Conservation (phyloP, 2,888 invertebrate genomes). For the Aproaerema taeniolella region DNA sequence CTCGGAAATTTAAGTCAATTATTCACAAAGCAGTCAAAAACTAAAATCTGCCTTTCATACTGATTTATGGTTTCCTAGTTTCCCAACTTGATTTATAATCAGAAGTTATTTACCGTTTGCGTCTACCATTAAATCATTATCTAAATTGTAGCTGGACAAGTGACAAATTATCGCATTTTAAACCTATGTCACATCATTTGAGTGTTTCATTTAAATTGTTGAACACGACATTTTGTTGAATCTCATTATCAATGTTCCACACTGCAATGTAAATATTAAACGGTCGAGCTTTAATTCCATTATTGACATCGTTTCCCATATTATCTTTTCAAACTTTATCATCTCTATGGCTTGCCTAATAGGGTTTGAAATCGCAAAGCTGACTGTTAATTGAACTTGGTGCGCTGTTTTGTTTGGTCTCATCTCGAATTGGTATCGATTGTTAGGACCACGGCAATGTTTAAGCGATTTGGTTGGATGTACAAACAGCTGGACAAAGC, state of each 20-base stretch:
- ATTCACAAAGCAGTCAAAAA: slow-evolving; percentile 5
- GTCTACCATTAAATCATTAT: slow-evolving; percentile 8
- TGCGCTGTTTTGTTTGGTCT: slow-evolving; percentile 22
- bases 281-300: slow-evolving; percentile 43
- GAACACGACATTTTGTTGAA: slow-evolving; percentile 27
- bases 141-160: slow-evolving; percentile 5
- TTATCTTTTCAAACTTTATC: slow-evolving; percentile 1
- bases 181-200: slow-evolving; percentile 8
- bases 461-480: slow-evolving; percentile 39
- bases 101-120: slow-evolving; percentile 3
- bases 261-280: slow-evolving; percentile 45
- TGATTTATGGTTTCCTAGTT: slow-evolving; percentile 5
- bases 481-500: slow-evolving; percentile 31
- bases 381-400: background rate
- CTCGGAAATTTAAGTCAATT: slow-evolving; percentile 5
- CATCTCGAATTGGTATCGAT: slow-evolving; percentile 30
- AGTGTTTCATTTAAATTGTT: slow-evolving; percentile 20
- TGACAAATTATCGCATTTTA: slow-evolving; percentile 12
- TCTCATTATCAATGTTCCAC: slow-evolving; percentile 45
- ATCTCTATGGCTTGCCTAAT: slow-evolving; percentile 2
- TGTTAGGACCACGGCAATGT: slow-evolving; percentile 34
- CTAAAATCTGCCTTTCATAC: slow-evolving; percentile 5
- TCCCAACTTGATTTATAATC: slow-evolving; percentile 4
- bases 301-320: slow-evolving; percentile 30
- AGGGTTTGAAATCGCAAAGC: background rate